Conservation (phyloP, 2,888 invertebrate genomes). For the Hydrotaea cyrtoneurina region DNA sequence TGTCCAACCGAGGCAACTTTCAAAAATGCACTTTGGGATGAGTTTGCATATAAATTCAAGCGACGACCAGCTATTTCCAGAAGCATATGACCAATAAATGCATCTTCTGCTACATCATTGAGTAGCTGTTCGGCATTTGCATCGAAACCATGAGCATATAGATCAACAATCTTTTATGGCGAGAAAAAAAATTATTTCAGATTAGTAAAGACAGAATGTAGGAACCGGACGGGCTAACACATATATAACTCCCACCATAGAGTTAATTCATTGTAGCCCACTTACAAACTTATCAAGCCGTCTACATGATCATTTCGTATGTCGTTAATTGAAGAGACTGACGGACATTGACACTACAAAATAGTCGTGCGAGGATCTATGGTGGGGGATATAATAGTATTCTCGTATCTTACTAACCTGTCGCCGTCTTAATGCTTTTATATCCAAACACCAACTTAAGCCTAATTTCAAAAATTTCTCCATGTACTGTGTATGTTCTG, state of each 20-base stretch:
- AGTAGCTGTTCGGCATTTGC: slow-evolving; percentile 84
- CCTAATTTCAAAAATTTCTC: slow-evolving; percentile 87
- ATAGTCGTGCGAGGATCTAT: too few relatives aligned
- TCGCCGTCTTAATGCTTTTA: slow-evolving; percentile 87
- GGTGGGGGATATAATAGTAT: too few relatives aligned
- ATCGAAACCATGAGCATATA: slow-evolving; percentile 85
- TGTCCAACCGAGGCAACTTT: slow-evolving; percentile 90
- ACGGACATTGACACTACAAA: too few relatives aligned
- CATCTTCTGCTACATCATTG: slow-evolving; percentile 85
- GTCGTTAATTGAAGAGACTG: too few relatives aligned
- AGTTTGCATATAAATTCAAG: slow-evolving; percentile 85
- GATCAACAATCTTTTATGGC: slow-evolving; percentile 82
- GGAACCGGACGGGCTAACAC: too few relatives aligned
- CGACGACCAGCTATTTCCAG: slow-evolving; percentile 91
- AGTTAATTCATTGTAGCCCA: too few relatives aligned
- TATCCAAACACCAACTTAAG: slow-evolving; percentile 88
- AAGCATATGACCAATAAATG: slow-evolving; percentile 86
- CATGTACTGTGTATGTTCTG: slow-evolving; percentile 86
- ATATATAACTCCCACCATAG: too few relatives aligned
- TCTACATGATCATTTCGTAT: too few relatives aligned
- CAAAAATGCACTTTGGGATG: slow-evolving; percentile 83
- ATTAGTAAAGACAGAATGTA: neutral
- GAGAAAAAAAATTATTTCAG: neutral
- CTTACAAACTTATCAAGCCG: too few relatives aligned
- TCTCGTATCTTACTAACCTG: slow-evolving; percentile 83